A percentile compares a stretch with the other conserved stretches of the same genome.
These are phyloP conservation scores for Sarcophaga subvicina DNA, from an alignment of 2,888 invertebrate species.

Conservation along the genomic window DNA sequence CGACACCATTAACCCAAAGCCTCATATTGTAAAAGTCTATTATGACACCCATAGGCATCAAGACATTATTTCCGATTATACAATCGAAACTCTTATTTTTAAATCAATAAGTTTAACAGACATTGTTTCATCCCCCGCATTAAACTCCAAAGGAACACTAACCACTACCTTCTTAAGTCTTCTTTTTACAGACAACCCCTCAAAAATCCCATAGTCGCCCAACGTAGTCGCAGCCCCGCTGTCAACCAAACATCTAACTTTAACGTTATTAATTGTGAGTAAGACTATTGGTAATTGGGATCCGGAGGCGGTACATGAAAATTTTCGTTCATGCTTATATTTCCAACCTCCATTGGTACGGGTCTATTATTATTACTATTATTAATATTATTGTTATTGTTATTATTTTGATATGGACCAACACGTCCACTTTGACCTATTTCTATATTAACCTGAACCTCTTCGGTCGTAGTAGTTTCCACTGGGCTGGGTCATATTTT, in stretches of 20 bases:
- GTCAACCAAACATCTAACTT: slow-evolving; percentile 32
- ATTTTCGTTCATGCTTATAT: slow-evolving; percentile 27
- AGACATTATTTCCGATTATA: slow-evolving; percentile 7
- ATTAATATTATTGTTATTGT: too few relatives aligned
- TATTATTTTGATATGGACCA: neutral
- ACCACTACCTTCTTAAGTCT: neutral
- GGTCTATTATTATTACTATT: neutral
- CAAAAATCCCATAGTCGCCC: slow-evolving; percentile 26
- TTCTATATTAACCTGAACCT: neutral
- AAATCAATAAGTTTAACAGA: slow-evolving; percentile 24
- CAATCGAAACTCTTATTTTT: slow-evolving; percentile 16
- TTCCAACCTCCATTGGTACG: slow-evolving; percentile 19
- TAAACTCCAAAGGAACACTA: slow-evolving; percentile 7
- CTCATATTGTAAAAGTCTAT: slow-evolving; percentile 3
- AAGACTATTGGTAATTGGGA: slow-evolving; percentile 36
- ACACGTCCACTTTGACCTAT: neutral
- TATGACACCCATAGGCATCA: neutral
- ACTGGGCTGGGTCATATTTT: neutral
- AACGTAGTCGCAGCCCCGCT: neutral
- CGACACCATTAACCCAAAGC: neutral
- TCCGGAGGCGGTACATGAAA: slow-evolving; percentile 33
- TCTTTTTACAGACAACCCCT: neutral
- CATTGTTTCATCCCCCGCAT: slow-evolving; percentile 18
- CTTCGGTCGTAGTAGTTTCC: neutral
- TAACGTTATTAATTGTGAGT: slow-evolving; percentile 22